phyloP scores from a whole-genome alignment of 1,140 invertebrate species.

The Drosophila ogumai region DNA sequence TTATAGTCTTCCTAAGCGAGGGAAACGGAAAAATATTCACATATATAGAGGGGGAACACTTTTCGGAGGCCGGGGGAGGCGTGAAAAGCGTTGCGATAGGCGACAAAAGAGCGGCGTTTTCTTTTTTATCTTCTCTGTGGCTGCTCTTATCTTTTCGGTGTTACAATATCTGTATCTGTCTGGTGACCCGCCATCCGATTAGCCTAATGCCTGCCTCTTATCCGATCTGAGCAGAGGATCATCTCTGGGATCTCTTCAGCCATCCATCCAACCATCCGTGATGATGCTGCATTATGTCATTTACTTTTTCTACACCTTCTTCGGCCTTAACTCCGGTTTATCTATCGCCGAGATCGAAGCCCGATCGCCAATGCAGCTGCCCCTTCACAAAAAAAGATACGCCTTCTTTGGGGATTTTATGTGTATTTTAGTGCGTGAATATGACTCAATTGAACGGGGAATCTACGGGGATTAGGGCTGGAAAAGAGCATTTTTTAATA shows the following conservation, averaged over 20 bases:
- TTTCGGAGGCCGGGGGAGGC: slow-evolving; percentile 48
- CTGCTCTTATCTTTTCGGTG: slow-evolving; percentile 32
- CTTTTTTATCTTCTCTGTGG: slow-evolving; percentile 35
- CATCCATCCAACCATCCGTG: slow-evolving; percentile 29
- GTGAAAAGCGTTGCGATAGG: slow-evolving; percentile 77
- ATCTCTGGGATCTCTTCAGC: slow-evolving; percentile 14
- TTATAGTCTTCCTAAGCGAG: slow-evolving; percentile 54
- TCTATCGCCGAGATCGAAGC: slow-evolving; percentile 45
- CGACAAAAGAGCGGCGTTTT: slow-evolving; percentile 65
- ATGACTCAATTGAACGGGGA: slow-evolving; percentile 35
- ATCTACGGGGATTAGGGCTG: slow-evolving; percentile 17
- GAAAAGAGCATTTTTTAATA: neutral
- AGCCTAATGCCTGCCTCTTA: slow-evolving; percentile 70
- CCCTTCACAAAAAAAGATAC: slow-evolving; percentile 25
- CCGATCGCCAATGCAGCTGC: slow-evolving; percentile 65
- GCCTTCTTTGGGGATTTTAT: slow-evolving; percentile 15
- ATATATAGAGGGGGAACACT: neutral
- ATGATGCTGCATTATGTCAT: slow-evolving; percentile 83
- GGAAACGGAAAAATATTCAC: neutral
- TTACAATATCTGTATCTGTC: slow-evolving; percentile 38
- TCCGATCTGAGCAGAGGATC: slow-evolving; percentile 33
- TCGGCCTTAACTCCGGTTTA: slow-evolving; percentile 31
- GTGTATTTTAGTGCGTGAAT: slow-evolving; percentile 1
- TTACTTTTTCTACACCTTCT: slow-evolving; percentile 78
- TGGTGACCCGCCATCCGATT: slow-evolving; percentile 68